Evolutionary conservation across 2,888 invertebrate species (phyloP).

Genomic region (Apomyelois bistriatella): DNA sequence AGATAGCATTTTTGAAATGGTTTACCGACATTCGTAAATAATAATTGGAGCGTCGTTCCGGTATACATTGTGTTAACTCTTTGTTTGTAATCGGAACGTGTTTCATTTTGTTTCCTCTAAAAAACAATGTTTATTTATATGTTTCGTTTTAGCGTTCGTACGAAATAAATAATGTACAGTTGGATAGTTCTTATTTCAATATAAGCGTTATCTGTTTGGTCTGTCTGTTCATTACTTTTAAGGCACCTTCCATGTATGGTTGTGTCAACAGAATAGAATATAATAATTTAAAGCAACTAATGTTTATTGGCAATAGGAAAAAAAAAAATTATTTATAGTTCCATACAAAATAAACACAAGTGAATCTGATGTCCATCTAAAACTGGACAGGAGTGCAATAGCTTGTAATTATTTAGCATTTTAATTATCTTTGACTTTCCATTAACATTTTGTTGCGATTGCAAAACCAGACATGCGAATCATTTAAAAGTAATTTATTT

Average conservation of each 20-base stretch:
- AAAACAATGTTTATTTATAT: constrained; percentile 29
- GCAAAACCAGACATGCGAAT: not conserved
- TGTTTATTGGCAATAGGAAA: no score
- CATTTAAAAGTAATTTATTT: not conserved
- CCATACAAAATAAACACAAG: no score
- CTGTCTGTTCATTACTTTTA: no score
- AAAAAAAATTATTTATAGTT: no score
- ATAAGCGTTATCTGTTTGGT: no score
- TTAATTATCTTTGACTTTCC: not conserved
- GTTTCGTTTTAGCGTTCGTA: constrained; percentile 4
- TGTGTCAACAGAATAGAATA: no score
- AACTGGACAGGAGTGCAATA: no score
- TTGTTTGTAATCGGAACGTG: constrained; percentile 41
- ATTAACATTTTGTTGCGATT: not conserved
- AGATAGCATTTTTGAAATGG: not conserved
- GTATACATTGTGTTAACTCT: constrained; percentile 39
- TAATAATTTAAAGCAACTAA: no score
- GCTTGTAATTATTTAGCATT: not conserved
- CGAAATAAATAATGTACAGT: not conserved
- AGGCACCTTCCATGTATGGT: no score
- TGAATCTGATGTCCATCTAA: no score
- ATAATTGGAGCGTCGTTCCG: constrained; percentile 57
- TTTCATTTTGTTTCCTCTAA: constrained; percentile 39
- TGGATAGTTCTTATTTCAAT: not conserved
- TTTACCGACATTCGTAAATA: constrained; percentile 19